These are phyloP conservation scores for Apis florea DNA, from an alignment of 1,140 invertebrate genomes.

Conservation along the genomic window DNA sequence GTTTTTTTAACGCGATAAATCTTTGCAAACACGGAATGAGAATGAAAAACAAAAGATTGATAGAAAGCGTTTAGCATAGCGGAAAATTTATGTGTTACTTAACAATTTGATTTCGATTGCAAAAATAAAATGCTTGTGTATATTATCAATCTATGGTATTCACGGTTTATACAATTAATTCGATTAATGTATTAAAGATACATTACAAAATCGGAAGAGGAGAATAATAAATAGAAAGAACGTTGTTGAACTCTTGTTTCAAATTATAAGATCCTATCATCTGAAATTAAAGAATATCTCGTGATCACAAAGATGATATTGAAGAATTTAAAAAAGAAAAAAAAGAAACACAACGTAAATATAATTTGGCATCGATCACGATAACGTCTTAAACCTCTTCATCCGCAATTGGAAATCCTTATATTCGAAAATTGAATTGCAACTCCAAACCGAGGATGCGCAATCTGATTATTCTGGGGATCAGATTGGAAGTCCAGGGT, in stretches of 20 bases:
- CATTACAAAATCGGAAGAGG: too few relatives aligned
- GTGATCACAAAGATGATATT: too few relatives aligned
- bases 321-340: too few relatives aligned
- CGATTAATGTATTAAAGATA: too few relatives aligned
- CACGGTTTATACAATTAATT: too few relatives aligned
- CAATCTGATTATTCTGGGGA: slow-evolving; percentile 24
- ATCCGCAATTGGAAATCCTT: background rate
- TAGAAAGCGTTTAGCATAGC: background rate
- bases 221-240: too few relatives aligned
- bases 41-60: too few relatives aligned
- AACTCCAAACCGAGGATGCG: background rate
- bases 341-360: background rate
- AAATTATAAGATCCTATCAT: too few relatives aligned
- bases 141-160: background rate
- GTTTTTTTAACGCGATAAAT: background rate
- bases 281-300: too few relatives aligned
- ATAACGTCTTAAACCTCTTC: background rate
- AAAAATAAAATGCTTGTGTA: background rate
- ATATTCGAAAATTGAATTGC: slow-evolving; percentile 20
- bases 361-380: background rate
- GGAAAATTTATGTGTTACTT: background rate
- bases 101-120: background rate
- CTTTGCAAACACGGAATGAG: background rate
- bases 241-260: too few relatives aligned
- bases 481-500: slow-evolving; percentile 10